Percentiles rank a stretch among this genome's conserved stretches.
Conservation (phyloP, 2,888 invertebrate genomes). For the Ceriagrion tenellum region DNA sequence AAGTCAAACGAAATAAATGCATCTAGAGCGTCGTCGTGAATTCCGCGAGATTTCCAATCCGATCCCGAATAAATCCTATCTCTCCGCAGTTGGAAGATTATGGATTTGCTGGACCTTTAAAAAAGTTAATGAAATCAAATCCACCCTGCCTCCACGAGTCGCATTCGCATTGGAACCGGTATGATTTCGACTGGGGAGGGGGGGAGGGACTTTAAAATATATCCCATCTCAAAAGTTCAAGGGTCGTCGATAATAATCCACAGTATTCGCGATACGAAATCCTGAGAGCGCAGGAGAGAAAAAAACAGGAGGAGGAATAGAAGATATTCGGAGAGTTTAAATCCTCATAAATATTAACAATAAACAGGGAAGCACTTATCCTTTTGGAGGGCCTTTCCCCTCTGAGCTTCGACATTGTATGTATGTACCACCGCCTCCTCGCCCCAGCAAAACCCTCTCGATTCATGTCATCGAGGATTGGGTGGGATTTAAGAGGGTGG, state of each 20-base stretch:
- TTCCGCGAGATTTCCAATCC: neutral
- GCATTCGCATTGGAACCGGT: neutral
- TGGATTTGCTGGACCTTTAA: constrained; percentile 15
- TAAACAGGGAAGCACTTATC: constrained; percentile 33
- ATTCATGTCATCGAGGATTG: constrained; percentile 60
- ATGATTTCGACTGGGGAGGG: neutral
- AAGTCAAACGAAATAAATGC: neutral
- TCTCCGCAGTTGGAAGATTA: neutral
- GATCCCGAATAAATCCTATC: neutral
- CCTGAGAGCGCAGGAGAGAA: neutral
- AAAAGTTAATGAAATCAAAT: constrained; percentile 16
- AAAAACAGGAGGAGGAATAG: neutral
- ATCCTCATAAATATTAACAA: constrained; percentile 66
- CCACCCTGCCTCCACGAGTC: constrained; percentile 37
- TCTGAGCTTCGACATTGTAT: constrained; percentile 5
- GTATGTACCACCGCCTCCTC: neutral
- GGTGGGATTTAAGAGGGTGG: constrained; percentile 24
- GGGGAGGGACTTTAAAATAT: neutral
- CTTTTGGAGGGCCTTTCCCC: constrained; percentile 25
- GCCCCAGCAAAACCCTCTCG: neutral
- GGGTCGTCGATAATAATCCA: constrained; percentile 4
- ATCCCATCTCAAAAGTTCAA: neutral
- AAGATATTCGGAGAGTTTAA: neutral
- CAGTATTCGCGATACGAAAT: constrained; percentile 15
- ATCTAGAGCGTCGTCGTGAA: neutral